phyloP scores from a whole-genome alignment of 2,113 vertebrate genomes.

The Nothobranchius furzeri region DNA sequence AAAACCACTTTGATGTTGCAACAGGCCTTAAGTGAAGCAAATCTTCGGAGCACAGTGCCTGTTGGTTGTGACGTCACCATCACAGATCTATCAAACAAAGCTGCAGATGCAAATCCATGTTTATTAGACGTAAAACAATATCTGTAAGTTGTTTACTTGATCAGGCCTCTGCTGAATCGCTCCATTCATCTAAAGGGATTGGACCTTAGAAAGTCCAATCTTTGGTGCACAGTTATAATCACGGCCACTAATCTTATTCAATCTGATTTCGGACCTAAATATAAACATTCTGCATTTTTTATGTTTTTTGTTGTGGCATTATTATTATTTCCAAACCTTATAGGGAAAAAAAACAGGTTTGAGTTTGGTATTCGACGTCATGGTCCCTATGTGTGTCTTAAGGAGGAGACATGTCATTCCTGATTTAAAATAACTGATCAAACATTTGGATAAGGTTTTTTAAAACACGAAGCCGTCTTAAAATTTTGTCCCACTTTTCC shows the following conservation, averaged over 20 bases:
- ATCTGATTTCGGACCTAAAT: background rate
- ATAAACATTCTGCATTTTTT: background rate
- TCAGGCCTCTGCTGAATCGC: constrained; percentile 1
- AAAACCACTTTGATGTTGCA: background rate
- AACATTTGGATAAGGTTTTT: constrained; percentile 13
- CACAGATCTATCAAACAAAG: background rate
- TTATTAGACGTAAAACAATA: background rate
- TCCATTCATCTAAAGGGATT: constrained; percentile 1
- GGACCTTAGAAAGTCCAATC: background rate
- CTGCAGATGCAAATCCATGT: background rate
- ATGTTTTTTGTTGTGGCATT: background rate
- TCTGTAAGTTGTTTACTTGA: constrained; percentile 3
- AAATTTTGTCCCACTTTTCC: constrained; percentile 3
- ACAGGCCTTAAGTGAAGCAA: background rate
- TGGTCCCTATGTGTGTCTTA: background rate
- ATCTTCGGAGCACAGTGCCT: background rate
- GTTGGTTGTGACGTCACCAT: background rate
- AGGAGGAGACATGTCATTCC: background rate
- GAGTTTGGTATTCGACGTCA: background rate
- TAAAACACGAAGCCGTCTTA: constrained; percentile 10
- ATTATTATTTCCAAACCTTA: constrained; percentile 1
- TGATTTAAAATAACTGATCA: background rate
- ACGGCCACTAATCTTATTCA: constrained; percentile 7
- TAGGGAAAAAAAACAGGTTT: background rate
- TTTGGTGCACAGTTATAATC: constrained; percentile 8